These are phyloP conservation scores for Lethenteron reissneri DNA, from an alignment of 2,113 vertebrate genomes.

Conservation along the genomic window DNA sequence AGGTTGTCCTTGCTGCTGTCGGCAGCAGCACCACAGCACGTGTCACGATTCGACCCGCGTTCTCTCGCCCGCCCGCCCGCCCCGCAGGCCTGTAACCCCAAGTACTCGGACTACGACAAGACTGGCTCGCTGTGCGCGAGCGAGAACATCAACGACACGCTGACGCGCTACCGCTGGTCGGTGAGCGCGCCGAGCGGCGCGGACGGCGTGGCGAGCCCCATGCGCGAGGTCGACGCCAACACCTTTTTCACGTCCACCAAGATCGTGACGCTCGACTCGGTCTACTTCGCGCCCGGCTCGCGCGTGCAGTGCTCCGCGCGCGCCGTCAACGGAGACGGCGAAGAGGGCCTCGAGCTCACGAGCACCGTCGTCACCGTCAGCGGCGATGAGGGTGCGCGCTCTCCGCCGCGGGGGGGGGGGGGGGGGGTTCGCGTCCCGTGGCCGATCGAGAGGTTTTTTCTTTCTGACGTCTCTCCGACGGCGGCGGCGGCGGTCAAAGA, in stretches of 20 bases:
- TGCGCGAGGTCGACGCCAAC: constrained; percentile 71
- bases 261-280: constrained; percentile 60
- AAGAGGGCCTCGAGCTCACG: constrained; percentile 58
- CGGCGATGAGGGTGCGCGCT: constrained; percentile 48
- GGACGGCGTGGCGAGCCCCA: constrained; percentile 59
- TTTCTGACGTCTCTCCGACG: no score
- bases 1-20: no score
- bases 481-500: no score
- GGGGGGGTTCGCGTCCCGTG: no score
- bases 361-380: constrained; percentile 46
- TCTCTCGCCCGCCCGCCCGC: no score
- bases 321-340: constrained; percentile 47
- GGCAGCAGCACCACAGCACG: no score
- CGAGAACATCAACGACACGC: constrained; percentile 62
- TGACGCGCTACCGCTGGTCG: constrained; percentile 71
- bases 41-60: no score
- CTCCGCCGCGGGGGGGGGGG: no score
- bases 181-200: constrained; percentile 49
- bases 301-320: constrained; percentile 63
- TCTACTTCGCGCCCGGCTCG: constrained; percentile 79
- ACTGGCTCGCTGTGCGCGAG: constrained; percentile 64
- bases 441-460: no score
- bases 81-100: constrained; percentile 60
- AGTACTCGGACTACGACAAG: constrained; percentile 58
- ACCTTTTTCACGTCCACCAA: constrained; percentile 89